These are phyloP conservation scores for Deilephila porcellus DNA, from an alignment of 2,888 invertebrate genomes.

Conservation along the genomic window DNA sequence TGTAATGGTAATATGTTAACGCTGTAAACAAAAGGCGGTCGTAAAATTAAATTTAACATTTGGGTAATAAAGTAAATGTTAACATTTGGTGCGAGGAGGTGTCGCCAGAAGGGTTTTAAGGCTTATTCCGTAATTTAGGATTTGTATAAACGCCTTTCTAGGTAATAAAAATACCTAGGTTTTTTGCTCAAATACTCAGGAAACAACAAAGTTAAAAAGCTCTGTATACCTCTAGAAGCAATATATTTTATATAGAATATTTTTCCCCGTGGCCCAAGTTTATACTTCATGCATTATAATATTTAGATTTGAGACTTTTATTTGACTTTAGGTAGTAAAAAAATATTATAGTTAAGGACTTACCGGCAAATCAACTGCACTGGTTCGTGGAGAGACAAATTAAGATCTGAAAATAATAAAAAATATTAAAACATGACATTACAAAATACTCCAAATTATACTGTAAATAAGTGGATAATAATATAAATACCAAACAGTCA, in stretches of 20 bases:
- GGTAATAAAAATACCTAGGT: too few relatives aligned
- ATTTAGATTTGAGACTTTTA: too few relatives aligned
- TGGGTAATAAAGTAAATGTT: background rate
- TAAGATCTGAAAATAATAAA: constrained; percentile 11
- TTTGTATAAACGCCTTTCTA: too few relatives aligned
- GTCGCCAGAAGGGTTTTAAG: background rate
- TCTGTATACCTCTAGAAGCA: too few relatives aligned
- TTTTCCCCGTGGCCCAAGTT: too few relatives aligned
- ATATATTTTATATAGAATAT: too few relatives aligned
- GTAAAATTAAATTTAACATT: constrained; percentile 6
- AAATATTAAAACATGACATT: background rate
- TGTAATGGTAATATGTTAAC: background rate
- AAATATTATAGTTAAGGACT: background rate
- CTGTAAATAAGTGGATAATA: background rate
- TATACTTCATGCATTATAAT: too few relatives aligned
- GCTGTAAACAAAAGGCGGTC: background rate
- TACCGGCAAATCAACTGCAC: background rate
- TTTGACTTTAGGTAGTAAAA: background rate
- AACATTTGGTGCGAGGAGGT: background rate
- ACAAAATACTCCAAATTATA: too few relatives aligned
- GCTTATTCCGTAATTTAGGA: too few relatives aligned
- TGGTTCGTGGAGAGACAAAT: background rate
- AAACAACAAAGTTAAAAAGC: too few relatives aligned
- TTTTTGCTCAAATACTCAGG: too few relatives aligned
- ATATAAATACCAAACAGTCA: background rate